Evolutionary conservation across 53 echinoderm and acorn worm genomes (phyloP), one percentile per base, ranked within the genome.

Genomic region (Paracentrotus lividus): DNA sequence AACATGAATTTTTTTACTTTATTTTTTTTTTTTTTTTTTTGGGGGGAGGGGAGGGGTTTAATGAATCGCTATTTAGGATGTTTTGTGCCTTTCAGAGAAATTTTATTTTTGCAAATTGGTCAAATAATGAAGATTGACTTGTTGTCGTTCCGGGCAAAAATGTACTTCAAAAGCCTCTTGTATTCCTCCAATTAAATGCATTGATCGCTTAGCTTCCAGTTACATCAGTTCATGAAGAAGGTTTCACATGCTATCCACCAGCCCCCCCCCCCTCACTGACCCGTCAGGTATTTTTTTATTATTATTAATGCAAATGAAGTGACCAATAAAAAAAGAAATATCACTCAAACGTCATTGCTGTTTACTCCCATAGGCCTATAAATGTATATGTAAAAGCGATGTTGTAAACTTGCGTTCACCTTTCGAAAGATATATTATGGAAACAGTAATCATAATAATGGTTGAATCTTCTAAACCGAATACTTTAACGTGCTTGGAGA

Each of bases 91-190:
- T 24, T 0, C 24, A n/a, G 81, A 45, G n/a, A 14, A n/a, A n/a
- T n/a, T n/a, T 13, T 81, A 10, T 81, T 47, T 81, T 81, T 47
- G 47, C 81, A 81, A n/a, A 81, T 81, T 47, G 26, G 44, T 81
- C 47, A n/a, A 15, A 38, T 24, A 81, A 81, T 81, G 24, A 81
- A 27, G 10, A 81, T 81, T 20, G n/a, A 81, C 49, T 47, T 43
- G 26, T 5, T 45, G 49, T 47, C 81, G 47, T n/a, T 10, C 2
- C 3, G 45, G 12, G 81, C 81, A 26, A 26, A 81, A 81, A 81
- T 81, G 81, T 81, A 20, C 81, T 81, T 45, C 47, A 81, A 47
- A 81, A 18, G 24, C 8, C 44, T 47, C 81, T 1, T 81, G 2
- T n/a, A n/a, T 81, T 24, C 44, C 81, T 81, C 14, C n/a, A 12